Conservation (phyloP, 1,140 invertebrate species). For the Coenobita brevimanus region DNA sequence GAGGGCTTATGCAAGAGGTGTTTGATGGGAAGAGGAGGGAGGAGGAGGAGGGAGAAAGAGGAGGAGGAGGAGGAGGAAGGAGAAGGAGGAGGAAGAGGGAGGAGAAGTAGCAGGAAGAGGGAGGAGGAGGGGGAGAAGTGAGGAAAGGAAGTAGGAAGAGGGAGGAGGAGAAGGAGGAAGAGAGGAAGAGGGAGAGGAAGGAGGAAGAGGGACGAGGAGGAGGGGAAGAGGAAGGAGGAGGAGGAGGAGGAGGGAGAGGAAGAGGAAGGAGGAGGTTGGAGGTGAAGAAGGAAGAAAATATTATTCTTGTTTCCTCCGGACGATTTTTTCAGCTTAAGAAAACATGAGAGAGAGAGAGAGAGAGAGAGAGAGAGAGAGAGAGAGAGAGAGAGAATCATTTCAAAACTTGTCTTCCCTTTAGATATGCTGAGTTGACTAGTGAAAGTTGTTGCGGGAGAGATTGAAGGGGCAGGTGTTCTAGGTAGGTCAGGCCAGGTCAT, state of each 20-base stretch:
- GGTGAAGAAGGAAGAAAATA: constrained; percentile 3
- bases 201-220: background rate
- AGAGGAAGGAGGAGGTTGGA: background rate
- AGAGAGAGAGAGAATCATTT: background rate
- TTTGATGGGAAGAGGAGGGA: background rate
- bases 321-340: no score
- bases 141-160: background rate
- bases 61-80: background rate
- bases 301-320: no score
- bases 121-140: background rate
- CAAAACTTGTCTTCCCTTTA: no score
- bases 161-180: background rate
- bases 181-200: background rate
- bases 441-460: no score
- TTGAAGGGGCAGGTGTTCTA: no score
- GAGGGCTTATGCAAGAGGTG: no score
- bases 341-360: no score
- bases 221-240: background rate
- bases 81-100: background rate
- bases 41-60: no score
- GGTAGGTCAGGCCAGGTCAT: no score
- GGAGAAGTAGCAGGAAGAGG: no score
- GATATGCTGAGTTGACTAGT: no score
- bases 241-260: background rate
- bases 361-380: background rate